Evolutionary conservation across 1,140 invertebrate species (phyloP).

Genomic region (Phymorhynchus buccinoides): DNA sequence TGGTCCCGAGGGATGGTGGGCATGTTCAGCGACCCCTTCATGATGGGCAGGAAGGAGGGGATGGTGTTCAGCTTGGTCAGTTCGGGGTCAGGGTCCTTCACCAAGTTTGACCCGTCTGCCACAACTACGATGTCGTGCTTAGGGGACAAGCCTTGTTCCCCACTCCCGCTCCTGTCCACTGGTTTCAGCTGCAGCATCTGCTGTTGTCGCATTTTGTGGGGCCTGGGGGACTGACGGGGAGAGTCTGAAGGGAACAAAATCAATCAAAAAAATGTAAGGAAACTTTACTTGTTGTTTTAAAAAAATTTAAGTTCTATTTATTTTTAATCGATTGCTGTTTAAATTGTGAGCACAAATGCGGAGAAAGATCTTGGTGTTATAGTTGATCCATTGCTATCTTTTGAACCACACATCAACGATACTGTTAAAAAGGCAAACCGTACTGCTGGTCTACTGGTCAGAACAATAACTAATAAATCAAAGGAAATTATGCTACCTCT

Average conservation of each 20-base stretch:
- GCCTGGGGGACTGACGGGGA: constrained; percentile 61
- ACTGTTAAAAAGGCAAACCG: no score
- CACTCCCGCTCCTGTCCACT: constrained; percentile 62
- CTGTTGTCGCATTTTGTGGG: constrained; percentile 76
- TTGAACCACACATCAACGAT: no score
- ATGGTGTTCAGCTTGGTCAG: constrained; percentile 84
- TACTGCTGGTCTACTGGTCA: no score
- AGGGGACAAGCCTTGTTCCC: constrained; percentile 57
- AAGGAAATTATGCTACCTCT: no score
- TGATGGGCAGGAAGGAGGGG: constrained; percentile 93
- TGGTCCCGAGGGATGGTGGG: constrained; percentile 86
- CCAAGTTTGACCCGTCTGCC: constrained; percentile 80
- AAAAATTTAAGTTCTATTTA: no score
- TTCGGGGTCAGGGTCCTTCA: constrained; percentile 85
- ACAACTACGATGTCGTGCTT: constrained; percentile 85
- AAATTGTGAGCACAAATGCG: no score
- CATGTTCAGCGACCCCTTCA: constrained; percentile 88
- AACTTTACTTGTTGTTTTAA: not conserved
- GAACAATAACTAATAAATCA: no score
- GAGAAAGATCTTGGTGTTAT: no score
- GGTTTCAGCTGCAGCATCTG: constrained; percentile 76
- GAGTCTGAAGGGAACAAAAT: constrained; percentile 56
- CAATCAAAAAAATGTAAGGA: no score
- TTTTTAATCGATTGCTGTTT: no score
- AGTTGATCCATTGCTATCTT: no score